Base-by-base conservation (phyloP, 2,888 invertebrate genomes). In the Sisyra nigra region DNA sequence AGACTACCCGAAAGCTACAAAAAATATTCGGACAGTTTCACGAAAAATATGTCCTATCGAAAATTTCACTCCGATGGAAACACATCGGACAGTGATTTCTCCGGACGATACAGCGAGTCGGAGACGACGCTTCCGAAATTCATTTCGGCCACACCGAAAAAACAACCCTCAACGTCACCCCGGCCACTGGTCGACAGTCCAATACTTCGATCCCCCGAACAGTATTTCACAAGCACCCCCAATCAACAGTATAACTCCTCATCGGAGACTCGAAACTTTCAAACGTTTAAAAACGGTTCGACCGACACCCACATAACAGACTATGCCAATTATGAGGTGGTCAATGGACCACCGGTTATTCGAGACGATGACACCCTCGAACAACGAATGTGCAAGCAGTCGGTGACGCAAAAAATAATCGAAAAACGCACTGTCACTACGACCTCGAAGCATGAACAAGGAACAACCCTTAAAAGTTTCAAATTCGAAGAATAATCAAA, bases 361-460 rank as follows among this genome's bases (percentile, higher is more conserved):
- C 55, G 53, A 46, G 72, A 73, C 44, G 59, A 68, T 1, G 74
- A 77, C 35, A 66, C 65, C n/a, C 51, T 77, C 48, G 78, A 78
- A 48, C 75, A 75, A 50, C 74, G 71, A 52, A 74, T 74, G 62
- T 63, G 75, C 4, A 78, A 77, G 48, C 76, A 77, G 49, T 76
- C 78, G 0, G 71, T 74, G n/a, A 74, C 72, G 1, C 76, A 79
- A 38, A 77, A 78, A 48, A 72, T 75, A 1, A 72, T 76, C 13
- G 79, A 80, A 49, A 71, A 74, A 55, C 76, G 77, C 53, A 78
- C 76, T 0, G 71, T 79, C 1, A 76, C 76, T 54, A 78, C 72
- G 47, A 74, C 74, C n/a, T 56, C 55, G 46, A 55, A 58, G 30
- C 58, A 56, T 42, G 62, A 62, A 48, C 60, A 62, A 46, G 63